Evolutionary conservation across 2,888 invertebrate species (phyloP).

Genomic region (Callosobruchus maculatus): DNA sequence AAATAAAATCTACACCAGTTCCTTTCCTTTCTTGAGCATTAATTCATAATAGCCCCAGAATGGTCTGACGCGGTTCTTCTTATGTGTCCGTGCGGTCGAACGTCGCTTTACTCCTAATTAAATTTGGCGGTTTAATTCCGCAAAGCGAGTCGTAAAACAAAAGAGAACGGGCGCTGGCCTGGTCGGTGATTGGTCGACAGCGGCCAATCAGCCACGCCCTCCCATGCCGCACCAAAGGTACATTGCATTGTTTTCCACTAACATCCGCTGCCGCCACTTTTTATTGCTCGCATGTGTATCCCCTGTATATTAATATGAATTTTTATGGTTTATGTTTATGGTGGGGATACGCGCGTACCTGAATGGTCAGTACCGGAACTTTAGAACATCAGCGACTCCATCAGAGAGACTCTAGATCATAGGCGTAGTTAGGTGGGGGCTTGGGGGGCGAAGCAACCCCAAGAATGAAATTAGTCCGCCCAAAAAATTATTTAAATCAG

Average conservation of each 20-base stretch:
- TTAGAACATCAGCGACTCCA: too few species aligned
- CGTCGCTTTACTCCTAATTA: constrained; percentile 43
- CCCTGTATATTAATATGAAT: background rate
- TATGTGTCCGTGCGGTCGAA: constrained; percentile 5
- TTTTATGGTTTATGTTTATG: background rate
- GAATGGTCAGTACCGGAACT: too few species aligned
- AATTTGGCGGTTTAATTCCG: constrained; percentile 47
- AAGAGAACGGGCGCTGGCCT: constrained; percentile 32
- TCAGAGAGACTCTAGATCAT: too few species aligned
- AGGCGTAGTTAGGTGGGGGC: too few species aligned
- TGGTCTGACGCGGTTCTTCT: background rate
- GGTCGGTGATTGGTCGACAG: constrained; percentile 35
- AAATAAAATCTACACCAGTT: background rate
- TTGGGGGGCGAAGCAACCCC: too few species aligned
- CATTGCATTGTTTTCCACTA: background rate
- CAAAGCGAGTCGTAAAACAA: constrained; percentile 27
- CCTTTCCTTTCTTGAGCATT: background rate
- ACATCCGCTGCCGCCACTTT: background rate
- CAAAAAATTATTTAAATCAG: too few species aligned
- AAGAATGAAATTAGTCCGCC: too few species aligned
- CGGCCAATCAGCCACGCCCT: background rate
- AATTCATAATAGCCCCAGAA: background rate
- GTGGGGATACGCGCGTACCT: background rate
- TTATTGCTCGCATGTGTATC: background rate
- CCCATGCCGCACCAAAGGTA: background rate